phyloP scores from a whole-genome alignment of 2,113 vertebrate species.

The Gopherus flavomarginatus region DNA sequence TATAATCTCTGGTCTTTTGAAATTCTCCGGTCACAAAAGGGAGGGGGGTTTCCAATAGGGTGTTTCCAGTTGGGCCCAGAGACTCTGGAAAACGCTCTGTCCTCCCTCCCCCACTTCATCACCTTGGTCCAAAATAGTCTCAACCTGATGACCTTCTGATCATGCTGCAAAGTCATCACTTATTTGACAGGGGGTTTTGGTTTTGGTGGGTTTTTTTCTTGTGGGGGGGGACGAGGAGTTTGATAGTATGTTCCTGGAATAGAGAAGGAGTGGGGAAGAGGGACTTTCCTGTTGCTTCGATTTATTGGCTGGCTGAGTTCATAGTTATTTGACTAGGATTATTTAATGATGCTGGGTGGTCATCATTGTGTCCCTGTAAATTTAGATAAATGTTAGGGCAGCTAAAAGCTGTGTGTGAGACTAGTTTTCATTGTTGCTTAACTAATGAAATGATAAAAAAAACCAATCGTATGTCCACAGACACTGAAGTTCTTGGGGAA shows the following conservation, averaged over 20 bases:
- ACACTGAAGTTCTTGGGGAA: neutral
- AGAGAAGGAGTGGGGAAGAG: constrained; percentile 27
- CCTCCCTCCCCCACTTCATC: neutral
- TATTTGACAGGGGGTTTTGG: constrained; percentile 1
- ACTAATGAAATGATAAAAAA: neutral
- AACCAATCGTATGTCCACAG: neutral
- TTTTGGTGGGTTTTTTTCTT: neutral
- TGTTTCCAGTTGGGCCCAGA: neutral
- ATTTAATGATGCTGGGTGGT: constrained; percentile 41
- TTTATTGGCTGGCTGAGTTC: constrained; percentile 41
- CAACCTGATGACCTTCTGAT: neutral
- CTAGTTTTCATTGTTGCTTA: constrained; percentile 1
- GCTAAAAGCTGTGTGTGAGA: neutral
- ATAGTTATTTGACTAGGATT: constrained; percentile 20
- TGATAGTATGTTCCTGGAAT: neutral
- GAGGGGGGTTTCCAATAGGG: neutral
- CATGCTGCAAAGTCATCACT: constrained; percentile 28
- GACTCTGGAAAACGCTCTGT: neutral
- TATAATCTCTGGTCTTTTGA: neutral
- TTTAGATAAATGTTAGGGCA: neutral
- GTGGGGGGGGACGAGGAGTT: neutral
- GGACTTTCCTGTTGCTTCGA: constrained; percentile 8
- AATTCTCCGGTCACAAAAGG: neutral
- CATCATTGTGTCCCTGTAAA: neutral
- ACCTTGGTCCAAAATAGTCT: neutral